phyloP scores from a whole-genome alignment of 2,113 vertebrate genomes.

The rabbit (Oryctolagus cuniculus) region DNA sequence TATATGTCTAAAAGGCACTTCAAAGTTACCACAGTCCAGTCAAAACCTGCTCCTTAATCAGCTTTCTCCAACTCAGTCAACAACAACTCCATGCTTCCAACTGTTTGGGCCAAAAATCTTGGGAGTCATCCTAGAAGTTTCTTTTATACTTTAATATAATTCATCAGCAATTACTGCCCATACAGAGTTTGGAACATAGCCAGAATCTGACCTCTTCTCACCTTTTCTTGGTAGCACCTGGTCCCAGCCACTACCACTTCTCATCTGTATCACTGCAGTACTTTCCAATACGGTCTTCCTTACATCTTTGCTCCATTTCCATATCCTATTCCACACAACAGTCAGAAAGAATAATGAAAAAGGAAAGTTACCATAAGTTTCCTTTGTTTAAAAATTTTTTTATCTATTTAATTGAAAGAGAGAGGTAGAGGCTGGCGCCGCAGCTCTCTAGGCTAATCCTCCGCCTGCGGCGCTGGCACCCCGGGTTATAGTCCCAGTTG shows the following conservation, averaged over 20 bases:
- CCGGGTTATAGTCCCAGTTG: too few relatives aligned
- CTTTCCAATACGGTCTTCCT: conserved; percentile 40
- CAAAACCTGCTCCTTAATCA: neutral
- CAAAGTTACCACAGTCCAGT: conserved; percentile 18
- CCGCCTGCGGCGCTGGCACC: too few relatives aligned
- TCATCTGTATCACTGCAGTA: neutral
- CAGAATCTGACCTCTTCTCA: conserved; percentile 51
- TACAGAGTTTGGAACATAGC: conserved; percentile 45
- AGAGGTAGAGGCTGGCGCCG: too few relatives aligned
- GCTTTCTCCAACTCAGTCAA: conserved; percentile 14
- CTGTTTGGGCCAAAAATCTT: neutral
- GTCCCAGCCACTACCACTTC: conserved; percentile 2
- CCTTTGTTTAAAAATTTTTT: neutral
- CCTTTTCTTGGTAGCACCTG: neutral
- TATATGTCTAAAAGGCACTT: conserved; percentile 7
- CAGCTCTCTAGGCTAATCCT: too few relatives aligned
- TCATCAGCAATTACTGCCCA: conserved; percentile 54
- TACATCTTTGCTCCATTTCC: neutral
- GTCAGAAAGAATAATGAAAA: neutral
- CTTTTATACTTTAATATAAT: conserved; percentile 51
- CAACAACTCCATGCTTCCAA: conserved; percentile 7
- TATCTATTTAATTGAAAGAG: too few relatives aligned
- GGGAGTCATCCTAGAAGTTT: conserved; percentile 29
- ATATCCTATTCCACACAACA: neutral
- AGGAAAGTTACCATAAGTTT: conserved; percentile 21